Evolutionary conservation across 2,113 vertebrate genomes (phyloP).

Genomic region (Catharus fuscescens): DNA sequence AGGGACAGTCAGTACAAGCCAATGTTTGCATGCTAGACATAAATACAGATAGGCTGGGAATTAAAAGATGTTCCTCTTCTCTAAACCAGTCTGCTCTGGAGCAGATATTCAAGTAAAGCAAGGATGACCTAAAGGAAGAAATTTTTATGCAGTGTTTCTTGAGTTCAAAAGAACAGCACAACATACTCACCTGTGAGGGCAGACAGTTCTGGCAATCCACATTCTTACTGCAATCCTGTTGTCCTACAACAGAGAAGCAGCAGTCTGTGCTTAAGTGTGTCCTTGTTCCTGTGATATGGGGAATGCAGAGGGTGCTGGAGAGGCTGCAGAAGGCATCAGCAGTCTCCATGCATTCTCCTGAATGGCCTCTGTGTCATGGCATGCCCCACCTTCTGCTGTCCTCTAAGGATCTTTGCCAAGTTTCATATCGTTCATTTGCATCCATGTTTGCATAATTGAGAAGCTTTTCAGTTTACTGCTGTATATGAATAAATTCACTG

Average conservation of each 20-base stretch:
- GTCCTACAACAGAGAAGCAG: not conserved
- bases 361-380: not conserved
- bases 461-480: not conserved
- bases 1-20: not conserved
- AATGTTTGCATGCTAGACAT: fast-evolving
- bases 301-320: not conserved
- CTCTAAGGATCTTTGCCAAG: not conserved
- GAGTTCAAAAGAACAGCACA: not conserved
- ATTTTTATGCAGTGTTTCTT: not conserved
- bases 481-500: not conserved
- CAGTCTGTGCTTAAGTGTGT: fast-evolving
- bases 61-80: not conserved
- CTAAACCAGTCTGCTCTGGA: not conserved
- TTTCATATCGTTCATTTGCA: not conserved
- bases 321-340: not conserved
- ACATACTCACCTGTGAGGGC: not conserved
- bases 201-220: not conserved
- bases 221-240: not conserved
- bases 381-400: not conserved
- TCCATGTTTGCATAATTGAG: not conserved
- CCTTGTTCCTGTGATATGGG: not conserved
- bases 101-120: not conserved
- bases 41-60: not conserved
- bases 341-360: not conserved
- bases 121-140: not conserved